Evolutionary conservation across 2,113 vertebrate genomes (phyloP), one percentile per base, ranked within the genome.

Genomic region (Gorsachius goisagi): DNA sequence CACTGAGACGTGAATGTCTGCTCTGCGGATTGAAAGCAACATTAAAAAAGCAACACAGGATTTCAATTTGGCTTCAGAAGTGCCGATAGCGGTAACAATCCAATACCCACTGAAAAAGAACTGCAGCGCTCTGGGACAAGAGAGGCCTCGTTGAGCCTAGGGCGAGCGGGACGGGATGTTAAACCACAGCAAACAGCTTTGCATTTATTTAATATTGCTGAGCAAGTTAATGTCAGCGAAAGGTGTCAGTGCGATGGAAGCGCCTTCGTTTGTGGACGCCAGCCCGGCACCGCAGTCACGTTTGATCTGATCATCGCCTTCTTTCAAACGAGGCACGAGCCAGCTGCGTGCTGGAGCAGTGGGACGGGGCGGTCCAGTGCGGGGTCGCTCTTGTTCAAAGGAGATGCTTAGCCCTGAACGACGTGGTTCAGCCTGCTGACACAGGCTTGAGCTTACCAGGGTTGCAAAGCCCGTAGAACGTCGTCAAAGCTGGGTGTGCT

Each of bases 381-480:
- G 11, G 55, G 23, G 33, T 20, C 27, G 0, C 41, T 60, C 45
- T 2, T 9, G 67, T 26, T 77, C 64, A 12, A 10, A 66, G 28
- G 9, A 55, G 24, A 3, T 64, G 37, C 45, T 63, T 9, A 12
- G 8, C 80, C 76, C 62, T 7, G 18, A 45, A 5, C 26, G 5
- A 3, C 16, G 9, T 8, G 3, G 53, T 85, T 67, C 14, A 11
- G 47, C 52, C 94, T 49, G 24, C 71, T 66, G 74, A 19, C n/a
- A 3, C 9, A 4, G 47, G 20, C 41, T 4, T 16, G 64, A 63
- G 62, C 67, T 90, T 16, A 28, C 47, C 60, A 9, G 60, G 26
- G 30, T 5, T 33, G 8, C 73, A 62, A 33, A 37, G 20, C 19
- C 50, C 5, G 0, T 2, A 20, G 23, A 32, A 20, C 33, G 7